A percentile compares a stretch with the other conserved stretches of the same genome.
phyloP scores from a whole-genome alignment of 2,113 vertebrate species.

The Murina feae region DNA sequence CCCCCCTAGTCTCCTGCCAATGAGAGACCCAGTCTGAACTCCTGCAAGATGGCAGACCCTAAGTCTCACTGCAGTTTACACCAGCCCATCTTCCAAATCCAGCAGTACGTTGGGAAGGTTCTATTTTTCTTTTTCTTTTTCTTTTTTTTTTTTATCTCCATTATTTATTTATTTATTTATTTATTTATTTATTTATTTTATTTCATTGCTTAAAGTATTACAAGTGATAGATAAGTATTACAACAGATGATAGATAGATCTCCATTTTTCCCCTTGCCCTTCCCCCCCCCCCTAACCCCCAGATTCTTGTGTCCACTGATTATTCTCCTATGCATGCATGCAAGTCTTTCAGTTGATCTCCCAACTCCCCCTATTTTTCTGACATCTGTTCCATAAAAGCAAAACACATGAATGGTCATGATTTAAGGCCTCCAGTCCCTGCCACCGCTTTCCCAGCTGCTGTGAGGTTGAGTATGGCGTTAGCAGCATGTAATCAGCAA shows the following conservation, averaged over 20 bases:
- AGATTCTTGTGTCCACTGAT: too few species aligned
- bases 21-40: not conserved
- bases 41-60: not conserved
- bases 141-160: too few species aligned
- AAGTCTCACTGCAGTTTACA: not conserved
- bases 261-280: too few species aligned
- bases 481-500: rapidly evolving
- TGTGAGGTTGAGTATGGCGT: not conserved
- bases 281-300: too few species aligned
- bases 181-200: too few species aligned
- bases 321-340: too few species aligned
- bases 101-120: not conserved
- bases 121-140: not conserved
- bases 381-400: not conserved
- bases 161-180: too few species aligned
- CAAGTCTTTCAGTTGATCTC: too few species aligned
- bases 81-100: not conserved
- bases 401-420: not conserved
- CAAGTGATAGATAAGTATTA: too few species aligned
- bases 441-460: not conserved
- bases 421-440: not conserved
- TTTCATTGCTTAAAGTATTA: too few species aligned
- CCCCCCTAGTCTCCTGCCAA: not conserved
- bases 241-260: too few species aligned
- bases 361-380: not conserved